phyloP scores from a whole-genome alignment of 2,113 vertebrate genomes.

The Mixornis gularis region DNA sequence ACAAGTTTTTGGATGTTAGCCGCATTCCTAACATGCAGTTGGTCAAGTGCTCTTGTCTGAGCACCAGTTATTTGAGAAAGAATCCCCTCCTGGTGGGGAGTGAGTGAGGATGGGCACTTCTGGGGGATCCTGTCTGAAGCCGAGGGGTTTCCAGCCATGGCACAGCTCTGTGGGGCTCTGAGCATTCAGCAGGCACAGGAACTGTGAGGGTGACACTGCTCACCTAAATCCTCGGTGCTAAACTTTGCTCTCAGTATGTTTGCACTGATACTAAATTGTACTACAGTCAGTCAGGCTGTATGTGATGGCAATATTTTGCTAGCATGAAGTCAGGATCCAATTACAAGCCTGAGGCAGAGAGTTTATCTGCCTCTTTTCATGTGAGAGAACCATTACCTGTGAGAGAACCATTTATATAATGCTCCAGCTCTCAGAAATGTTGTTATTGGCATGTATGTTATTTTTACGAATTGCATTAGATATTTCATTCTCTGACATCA shows the following conservation, averaged over 20 bases:
- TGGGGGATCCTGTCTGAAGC: not conserved
- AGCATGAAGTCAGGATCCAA: not conserved
- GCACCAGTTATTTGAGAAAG: not conserved
- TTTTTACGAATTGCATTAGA: conserved; percentile 33
- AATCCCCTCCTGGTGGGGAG: not conserved
- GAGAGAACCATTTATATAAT: not conserved
- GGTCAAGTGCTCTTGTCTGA: not conserved
- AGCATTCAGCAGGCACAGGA: not conserved
- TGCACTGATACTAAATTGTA: not conserved
- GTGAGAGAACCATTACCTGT: not conserved
- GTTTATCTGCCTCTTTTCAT: not conserved
- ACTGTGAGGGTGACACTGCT: fast-evolving
- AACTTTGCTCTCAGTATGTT: not conserved
- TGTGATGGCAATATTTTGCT: not conserved
- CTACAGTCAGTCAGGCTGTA: not conserved
- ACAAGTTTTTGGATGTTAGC: not conserved
- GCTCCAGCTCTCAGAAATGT: conserved; percentile 1
- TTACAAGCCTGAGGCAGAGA: not conserved
- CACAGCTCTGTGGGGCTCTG: not conserved
- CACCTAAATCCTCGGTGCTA: not conserved
- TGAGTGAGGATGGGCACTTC: not conserved
- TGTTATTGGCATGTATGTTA: conserved; percentile 18
- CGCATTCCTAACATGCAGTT: not conserved
- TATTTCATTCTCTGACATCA: conserved; percentile 15
- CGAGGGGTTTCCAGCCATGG: not conserved